These are phyloP conservation scores for Drosophila ironensis DNA, from an alignment of 1,140 invertebrate species.

Conservation along the genomic window DNA sequence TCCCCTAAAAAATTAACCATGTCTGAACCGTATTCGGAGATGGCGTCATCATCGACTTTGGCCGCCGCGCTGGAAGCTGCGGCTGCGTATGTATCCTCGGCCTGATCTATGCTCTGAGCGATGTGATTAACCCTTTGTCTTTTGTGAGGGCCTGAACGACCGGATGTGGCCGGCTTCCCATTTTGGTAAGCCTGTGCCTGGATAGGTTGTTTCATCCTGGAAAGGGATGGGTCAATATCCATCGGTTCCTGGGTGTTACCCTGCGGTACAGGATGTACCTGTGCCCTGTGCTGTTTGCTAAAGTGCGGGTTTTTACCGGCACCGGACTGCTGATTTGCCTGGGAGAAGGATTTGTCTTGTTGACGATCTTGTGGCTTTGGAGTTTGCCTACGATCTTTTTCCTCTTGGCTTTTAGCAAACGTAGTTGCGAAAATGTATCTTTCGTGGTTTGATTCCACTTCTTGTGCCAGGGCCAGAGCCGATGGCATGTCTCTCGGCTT, in stretches of 20 bases:
- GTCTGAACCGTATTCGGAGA: slow-evolving; percentile 1
- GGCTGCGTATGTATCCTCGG: background rate
- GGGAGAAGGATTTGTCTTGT: background rate
- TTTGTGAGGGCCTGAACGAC: background rate
- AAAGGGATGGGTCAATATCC: slow-evolving; percentile 19
- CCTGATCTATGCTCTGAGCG: background rate
- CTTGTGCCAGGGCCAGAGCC: background rate
- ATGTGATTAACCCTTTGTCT: slow-evolving; percentile 3
- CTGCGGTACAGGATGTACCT: background rate
- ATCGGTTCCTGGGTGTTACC: slow-evolving; percentile 6
- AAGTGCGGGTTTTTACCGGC: slow-evolving; percentile 15
- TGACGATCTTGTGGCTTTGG: slow-evolving; percentile 9
- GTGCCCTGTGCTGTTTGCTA: slow-evolving; percentile 6
- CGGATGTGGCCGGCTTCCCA: background rate
- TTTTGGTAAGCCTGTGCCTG: background rate
- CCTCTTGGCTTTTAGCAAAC: slow-evolving; percentile 9
- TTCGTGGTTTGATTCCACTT: slow-evolving; percentile 8
- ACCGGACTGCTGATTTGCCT: slow-evolving; percentile 1
- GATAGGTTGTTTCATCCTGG: background rate
- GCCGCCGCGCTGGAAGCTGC: background rate
- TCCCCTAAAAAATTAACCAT: slow-evolving; percentile 21
- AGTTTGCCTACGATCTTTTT: slow-evolving; percentile 4
- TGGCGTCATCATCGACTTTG: slow-evolving; percentile 4
- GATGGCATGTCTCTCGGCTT: slow-evolving; percentile 10
- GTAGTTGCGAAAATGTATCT: slow-evolving; percentile 6